Base-by-base conservation (phyloP, 2,113 vertebrate genomes). In the Gadus chalcogrammus region DNA sequence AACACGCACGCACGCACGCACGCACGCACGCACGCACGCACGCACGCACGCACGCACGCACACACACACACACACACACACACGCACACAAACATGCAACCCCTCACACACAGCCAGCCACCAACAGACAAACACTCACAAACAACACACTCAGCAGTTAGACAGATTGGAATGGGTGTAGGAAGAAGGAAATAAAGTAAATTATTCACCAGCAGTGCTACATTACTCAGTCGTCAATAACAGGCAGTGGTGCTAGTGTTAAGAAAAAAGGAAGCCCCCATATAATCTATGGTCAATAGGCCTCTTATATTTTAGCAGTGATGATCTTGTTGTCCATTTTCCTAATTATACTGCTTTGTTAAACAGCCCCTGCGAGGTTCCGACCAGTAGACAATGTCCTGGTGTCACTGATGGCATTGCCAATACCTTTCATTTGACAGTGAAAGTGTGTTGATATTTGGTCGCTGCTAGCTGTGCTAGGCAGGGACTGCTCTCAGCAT, bases 51-150 rank as follows among this genome's bases (percentile, higher is more conserved):
- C 35, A 69, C 59, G 61, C 35, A 69, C 31, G 48, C 31, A 59
- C 67, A 60, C 16, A 60, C n/a, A 15, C 56, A 69, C 68, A 62
- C 48, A 61, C 59, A 53, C 56, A 72, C n/a, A 74, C 31, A 69
- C 31, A 69, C 58, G 61, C 31, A 69, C 31, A 61, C 31, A 59
- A 55, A 68, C 15, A 60, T 9, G 13, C 56, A 68, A 8, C 13
- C 48, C 13, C 55, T 12, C 52, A 53, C 52, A 53, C 52, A 53
- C 52, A 53, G 24, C 24, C 24, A 24, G 24, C 2, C 24, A 24
- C 24, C 24, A 24, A 24, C 24, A 24, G 24, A n/a, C 6, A 60
- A 67, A 75, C 61, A 67, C 24, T 18, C 17, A 70, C 48, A 74
- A 18, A 64, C 22, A 35, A 70, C 67, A 76, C 9, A 77, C 62